Evolutionary conservation across 2,888 invertebrate genomes (phyloP), one percentile per base, ranked within the genome.

Genomic region (Trissolcus brochymenae): DNA sequence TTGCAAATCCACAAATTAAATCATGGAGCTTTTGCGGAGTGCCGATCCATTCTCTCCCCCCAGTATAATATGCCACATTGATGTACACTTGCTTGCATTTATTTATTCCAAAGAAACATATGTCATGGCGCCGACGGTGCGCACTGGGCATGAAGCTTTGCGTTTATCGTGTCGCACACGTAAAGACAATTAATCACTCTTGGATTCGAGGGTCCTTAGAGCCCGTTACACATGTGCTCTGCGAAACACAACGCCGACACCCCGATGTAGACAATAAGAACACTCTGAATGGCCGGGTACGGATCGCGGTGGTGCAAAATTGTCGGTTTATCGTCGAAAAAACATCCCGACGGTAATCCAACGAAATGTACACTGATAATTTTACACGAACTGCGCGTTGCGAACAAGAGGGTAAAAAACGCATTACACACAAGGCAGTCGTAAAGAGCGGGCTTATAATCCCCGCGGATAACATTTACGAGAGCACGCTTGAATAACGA

Each of bases 21-120:
- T 82, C 80, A 80, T 83, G 80, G 82, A 80, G 77, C 83, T 82
- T 80, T 76, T 7, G 4, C 79, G 76, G 81, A 80, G 79, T 83
- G 79, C 78, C 81, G 80, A 81, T 81, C 81, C 80, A 82, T 83
- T 80, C 78, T 79, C 68, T 76, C 80, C 70, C 76, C 73, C 70
- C 61, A 41, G 66, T 49, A 7, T 51, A 56, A 57, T 62, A 51
- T 35, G 59, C 21, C 29, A 17, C 65, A 62, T 68, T 59, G 68
- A 61, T 46, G 65, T 64, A 54, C 62, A 29, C 21, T 41, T 43
- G 40, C 54, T 43, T 19, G 62, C 61, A 2, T 76, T 70, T 73
- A 76, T 79, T 79, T 79, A 79, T 79, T 57, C 79, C 64, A 25
- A 57, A 62, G 75, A 65, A 75, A 73, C 79, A 77, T 79, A 70